Evolutionary conservation across 37 sponge, comb jelly and placozoan species (phyloP).

Genomic region (Agelas oroides): DNA sequence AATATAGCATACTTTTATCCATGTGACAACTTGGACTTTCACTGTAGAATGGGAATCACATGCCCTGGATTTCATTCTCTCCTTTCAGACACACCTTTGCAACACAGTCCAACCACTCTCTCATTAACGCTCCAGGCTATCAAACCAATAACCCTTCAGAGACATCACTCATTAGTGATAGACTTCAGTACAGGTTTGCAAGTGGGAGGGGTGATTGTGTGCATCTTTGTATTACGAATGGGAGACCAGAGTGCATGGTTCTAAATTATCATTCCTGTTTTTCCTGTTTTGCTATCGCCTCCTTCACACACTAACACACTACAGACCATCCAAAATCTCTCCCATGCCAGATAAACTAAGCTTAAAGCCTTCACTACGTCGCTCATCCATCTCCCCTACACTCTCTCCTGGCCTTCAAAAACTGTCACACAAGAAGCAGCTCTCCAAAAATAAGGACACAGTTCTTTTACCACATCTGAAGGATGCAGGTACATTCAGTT

Average conservation of each 20-base stretch:
- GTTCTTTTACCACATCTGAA: slow-evolving; percentile 9
- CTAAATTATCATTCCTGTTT: too few relatives aligned
- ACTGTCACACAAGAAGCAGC: slow-evolving; percentile 9
- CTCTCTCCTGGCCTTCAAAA: background rate
- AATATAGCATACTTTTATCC: too few relatives aligned
- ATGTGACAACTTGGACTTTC: too few relatives aligned
- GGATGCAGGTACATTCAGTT: background rate
- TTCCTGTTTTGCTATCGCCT: background rate
- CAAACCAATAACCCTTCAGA: background rate
- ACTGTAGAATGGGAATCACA: too few relatives aligned
- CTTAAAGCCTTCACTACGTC: background rate
- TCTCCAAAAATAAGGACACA: slow-evolving; percentile 25
- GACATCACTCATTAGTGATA: background rate
- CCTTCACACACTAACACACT: background rate
- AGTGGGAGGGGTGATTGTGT: too few relatives aligned
- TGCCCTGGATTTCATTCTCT: too few relatives aligned
- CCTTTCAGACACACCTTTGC: too few relatives aligned
- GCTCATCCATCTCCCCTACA: background rate
- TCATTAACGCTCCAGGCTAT: background rate
- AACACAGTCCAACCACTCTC: background rate
- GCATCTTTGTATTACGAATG: too few relatives aligned
- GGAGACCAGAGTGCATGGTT: too few relatives aligned
- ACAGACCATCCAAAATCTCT: slow-evolving; percentile 1
- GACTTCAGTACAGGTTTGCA: background rate
- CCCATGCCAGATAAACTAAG: slow-evolving; percentile 5